Conservation (phyloP, 2,888 invertebrate species). For the Lumbricus terrestris region DNA sequence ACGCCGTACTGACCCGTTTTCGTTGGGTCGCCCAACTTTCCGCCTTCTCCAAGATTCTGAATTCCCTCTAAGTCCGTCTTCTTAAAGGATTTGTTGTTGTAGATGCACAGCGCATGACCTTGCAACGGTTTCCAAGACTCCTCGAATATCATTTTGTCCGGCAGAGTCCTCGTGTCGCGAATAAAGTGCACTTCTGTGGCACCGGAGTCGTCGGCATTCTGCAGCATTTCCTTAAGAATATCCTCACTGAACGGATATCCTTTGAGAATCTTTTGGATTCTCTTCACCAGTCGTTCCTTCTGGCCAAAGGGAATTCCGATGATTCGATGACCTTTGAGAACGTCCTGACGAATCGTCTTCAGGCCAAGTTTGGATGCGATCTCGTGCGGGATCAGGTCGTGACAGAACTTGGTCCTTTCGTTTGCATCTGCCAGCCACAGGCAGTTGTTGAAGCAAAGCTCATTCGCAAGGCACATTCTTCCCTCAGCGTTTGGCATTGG, state of each 20-base stretch:
- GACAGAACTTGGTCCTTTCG: constrained; percentile 33
- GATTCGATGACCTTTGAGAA: constrained; percentile 36
- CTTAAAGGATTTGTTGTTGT: constrained; percentile 51
- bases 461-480: neutral
- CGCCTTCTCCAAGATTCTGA: constrained; percentile 52
- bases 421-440: constrained; percentile 15
- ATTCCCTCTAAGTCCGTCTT: constrained; percentile 50
- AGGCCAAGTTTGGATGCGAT: constrained; percentile 41
- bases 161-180: constrained; percentile 44
- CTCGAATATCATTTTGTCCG: constrained; percentile 42
- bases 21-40: constrained; percentile 49
- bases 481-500: constrained; percentile 20
- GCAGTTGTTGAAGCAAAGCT: constrained; percentile 21
- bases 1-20: constrained; percentile 56
- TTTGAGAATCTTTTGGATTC: constrained; percentile 46
- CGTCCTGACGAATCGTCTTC: constrained; percentile 39
- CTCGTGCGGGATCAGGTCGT: constrained; percentile 37
- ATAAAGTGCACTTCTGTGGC: constrained; percentile 52
- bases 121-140: constrained; percentile 46
- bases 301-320: constrained; percentile 49
- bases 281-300: constrained; percentile 47
- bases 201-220: constrained; percentile 42
- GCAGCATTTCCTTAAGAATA: constrained; percentile 53
- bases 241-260: constrained; percentile 49
- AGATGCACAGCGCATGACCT: constrained; percentile 55